These are phyloP conservation scores for Microtus montanus DNA, from an alignment of 2,113 vertebrate species.

Conservation along the genomic window DNA sequence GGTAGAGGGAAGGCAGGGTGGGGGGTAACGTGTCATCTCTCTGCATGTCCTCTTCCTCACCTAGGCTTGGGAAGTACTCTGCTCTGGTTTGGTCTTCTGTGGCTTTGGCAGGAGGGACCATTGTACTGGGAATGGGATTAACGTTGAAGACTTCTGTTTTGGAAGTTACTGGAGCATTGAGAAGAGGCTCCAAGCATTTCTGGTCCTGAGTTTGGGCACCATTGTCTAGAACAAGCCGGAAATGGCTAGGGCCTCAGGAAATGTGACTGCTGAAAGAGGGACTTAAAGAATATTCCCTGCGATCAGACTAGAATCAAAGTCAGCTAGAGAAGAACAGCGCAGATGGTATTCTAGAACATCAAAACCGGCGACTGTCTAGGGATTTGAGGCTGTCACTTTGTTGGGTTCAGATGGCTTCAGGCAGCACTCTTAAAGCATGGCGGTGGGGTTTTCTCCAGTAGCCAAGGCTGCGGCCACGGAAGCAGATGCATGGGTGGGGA, in stretches of 20 bases:
- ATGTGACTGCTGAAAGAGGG: background rate
- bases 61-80: background rate
- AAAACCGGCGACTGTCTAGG: conserved; percentile 3
- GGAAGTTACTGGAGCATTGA: background rate
- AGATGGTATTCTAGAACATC: conserved; percentile 15
- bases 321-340: background rate
- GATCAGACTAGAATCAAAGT: conserved; percentile 9
- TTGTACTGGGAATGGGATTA: background rate
- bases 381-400: background rate
- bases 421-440: background rate
- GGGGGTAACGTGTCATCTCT: background rate
- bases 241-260: background rate
- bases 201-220: conserved; percentile 22
- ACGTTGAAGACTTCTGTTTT: conserved; percentile 28
- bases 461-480: background rate
- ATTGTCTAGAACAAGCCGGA: conserved; percentile 34
- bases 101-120: background rate
- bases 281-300: conserved; percentile 12
- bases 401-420: conserved; percentile 17
- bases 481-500: background rate
- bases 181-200: background rate
- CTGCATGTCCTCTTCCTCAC: background rate
- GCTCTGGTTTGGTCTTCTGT: conserved; percentile 30
- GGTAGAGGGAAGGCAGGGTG: background rate
- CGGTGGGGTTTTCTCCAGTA: background rate